Conservation (phyloP, 2,888 invertebrate genomes). For the Laspeyria flexula region DNA sequence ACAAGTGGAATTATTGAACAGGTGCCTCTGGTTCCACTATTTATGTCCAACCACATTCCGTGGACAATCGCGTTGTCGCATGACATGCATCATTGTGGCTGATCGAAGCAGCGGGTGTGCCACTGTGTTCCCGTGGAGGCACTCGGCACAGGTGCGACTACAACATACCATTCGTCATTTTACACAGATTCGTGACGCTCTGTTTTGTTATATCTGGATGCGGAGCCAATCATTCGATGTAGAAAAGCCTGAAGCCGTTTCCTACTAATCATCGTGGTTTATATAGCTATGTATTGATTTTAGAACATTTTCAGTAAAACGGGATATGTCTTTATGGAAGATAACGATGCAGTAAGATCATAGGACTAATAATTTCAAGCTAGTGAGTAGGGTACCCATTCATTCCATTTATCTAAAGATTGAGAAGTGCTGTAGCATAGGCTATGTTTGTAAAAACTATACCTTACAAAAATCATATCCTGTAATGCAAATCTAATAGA, state of each 20-base stretch:
- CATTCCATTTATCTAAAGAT: no score
- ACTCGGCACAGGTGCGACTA: conserved; percentile 57
- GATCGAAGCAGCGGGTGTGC: conserved; percentile 18
- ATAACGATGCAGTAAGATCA: no score
- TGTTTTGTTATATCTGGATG: conserved; percentile 43
- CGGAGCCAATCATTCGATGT: conserved; percentile 3
- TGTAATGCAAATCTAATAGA: no score
- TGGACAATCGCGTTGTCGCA: conserved; percentile 39
- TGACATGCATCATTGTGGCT: conserved; percentile 48
- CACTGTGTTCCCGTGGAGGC: conserved; percentile 22
- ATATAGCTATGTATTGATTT: no score
- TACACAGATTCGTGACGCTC: conserved; percentile 62
- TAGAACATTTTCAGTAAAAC: no score
- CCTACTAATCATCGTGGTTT: background rate
- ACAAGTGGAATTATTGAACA: no score
- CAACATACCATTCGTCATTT: conserved; percentile 67
- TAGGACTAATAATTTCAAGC: no score
- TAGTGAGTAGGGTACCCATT: no score
- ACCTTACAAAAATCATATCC: no score
- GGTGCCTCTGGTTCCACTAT: conserved; percentile 52
- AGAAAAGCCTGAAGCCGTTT: background rate
- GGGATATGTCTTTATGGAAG: no score
- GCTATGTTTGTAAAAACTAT: no score
- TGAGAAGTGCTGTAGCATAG: no score
- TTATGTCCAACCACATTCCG: conserved; percentile 45